Percentiles rank a stretch among this genome's conserved stretches.
Evolutionary conservation across 1,140 invertebrate genomes (phyloP).

Genomic region (Dendroctonus valens): DNA sequence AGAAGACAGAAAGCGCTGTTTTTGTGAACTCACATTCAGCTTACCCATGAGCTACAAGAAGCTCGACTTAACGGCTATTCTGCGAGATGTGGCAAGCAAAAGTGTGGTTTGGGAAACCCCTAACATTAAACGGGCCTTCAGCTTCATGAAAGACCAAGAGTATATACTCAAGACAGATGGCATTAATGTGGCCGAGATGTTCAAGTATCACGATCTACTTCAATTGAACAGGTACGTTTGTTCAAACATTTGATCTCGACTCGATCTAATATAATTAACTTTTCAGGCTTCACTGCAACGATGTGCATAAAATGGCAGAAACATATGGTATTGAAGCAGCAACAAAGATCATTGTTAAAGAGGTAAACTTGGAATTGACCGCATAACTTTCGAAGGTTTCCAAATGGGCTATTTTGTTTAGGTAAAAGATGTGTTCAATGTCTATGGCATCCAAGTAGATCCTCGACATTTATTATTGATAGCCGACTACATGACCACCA

Average conservation of each 20-base stretch:
- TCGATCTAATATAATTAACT: conserved; percentile 9
- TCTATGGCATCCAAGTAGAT: conserved; percentile 95
- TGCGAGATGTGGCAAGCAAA: conserved; percentile 70
- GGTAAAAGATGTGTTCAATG: conserved; percentile 88
- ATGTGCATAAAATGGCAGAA: conserved; percentile 86
- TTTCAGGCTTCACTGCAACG: conserved; percentile 74
- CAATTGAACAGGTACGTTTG: conserved; percentile 48
- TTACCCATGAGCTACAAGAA: conserved; percentile 64
- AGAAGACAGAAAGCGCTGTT: conserved; percentile 72
- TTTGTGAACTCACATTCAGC: conserved; percentile 70
- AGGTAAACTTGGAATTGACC: conserved; percentile 18
- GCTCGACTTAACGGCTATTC: conserved; percentile 75
- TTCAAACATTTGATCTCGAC: conserved; percentile 62
- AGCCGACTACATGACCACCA: conserved; percentile 97
- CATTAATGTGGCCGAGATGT: conserved; percentile 73
- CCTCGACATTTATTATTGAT: conserved; percentile 88
- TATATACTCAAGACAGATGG: conserved; percentile 89
- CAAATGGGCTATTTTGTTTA: conserved; percentile 17
- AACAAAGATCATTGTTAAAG: conserved; percentile 78
- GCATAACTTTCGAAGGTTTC: neutral
- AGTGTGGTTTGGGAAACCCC: conserved; percentile 79
- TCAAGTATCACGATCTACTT: conserved; percentile 31
- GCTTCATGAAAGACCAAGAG: conserved; percentile 58
- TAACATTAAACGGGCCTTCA: conserved; percentile 81
- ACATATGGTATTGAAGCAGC: conserved; percentile 98